Evolutionary conservation across 2,797 vertebrate genomes (phyloP), one percentile per base, ranked within the genome.

Genomic region (Falco biarmicus): DNA sequence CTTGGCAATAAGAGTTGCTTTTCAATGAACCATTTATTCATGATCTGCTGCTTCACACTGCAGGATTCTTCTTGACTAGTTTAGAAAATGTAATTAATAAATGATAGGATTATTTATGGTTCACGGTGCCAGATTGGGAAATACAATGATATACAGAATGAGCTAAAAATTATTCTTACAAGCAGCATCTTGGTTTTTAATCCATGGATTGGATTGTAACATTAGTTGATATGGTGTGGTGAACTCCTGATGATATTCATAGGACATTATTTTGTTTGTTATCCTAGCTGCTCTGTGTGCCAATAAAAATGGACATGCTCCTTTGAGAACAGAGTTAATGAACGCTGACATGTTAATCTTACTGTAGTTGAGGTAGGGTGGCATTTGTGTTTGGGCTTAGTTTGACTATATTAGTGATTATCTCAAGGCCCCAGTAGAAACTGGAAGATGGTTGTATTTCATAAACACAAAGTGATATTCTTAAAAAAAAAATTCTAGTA

Each of bases 101-200:
- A 98, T 98, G 97, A 97, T 98, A 97, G 98, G 97, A 98, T 98
- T 98, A 98, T 98, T 98, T 98, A 98, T 98, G 98, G 98, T 98
- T 98, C 97, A 97, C 0, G 87, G 97, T 97, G 97, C 96, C 97
- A 98, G 98, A 98, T 97, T 97, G 95, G 89, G 86, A 98, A 97
- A 95, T 95, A 98, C 97, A 98, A 96, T 95, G 97, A 97, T 97
- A 96, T 43, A 95, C 95, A 96, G 94, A 98, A 96, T 75, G 96
- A 94, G 96, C 86, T 97, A 95, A 97, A 96, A 96, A 95, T 90
- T 84, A 78, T 96, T 96, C 95, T 97, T 73, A n/a, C 81, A 93
- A 96, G 95, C 94, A 93, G 50, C 88, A 95, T 91, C 74, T 92
- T 95, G 37, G 73, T 84, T 97, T 98, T 97, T 97, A 97, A 98